Base-by-base conservation (phyloP, 2,797 vertebrate genomes). In the Prunella strophiata region DNA sequence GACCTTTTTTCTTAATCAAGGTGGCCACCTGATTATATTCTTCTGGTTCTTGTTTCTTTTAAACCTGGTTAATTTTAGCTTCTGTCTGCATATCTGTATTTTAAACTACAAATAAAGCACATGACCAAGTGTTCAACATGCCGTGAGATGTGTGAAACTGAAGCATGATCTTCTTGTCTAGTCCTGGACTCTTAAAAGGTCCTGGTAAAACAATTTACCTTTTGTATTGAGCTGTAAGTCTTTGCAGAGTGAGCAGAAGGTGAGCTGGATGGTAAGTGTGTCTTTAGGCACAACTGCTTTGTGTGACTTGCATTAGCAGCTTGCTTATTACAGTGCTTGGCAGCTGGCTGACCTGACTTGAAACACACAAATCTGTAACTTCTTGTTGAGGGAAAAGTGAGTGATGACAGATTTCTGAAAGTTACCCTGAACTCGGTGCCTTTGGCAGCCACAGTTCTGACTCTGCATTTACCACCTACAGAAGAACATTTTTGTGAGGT, bases 401-500 rank as follows among this genome's bases (percentile, higher is more conserved):
- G 73, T 94, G 72, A 94, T 93, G 91, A 96, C 93, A 96, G 94
- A 91, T 97, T 97, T 95, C 97, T 97, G 92, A 86, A 96, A 96
- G 93, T 73, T 95, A 78, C 89, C 88, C 83, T 96, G 94, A 98
- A 97, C 96, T 96, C 82, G 5, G 78, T 97, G 97, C 97, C 96
- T 97, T 97, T 78, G 88, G 86, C 89, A 95, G 93, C 79, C 38
- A 22, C 88, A 66, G 85, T 93, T 97, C 96, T 96, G 96, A 96
- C 96, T 95, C 66, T 85, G 34, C 62, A 13, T 94, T 97, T 96
- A 91, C 98, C 97, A 98, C 96, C 96, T 97, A 97, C 97, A 87
- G 89, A 94, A 48, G 88, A 97, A 91, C 91, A 94, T 97, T 98
- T 98, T 98, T 97, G 96, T 97, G 83, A 97, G 95, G 95, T 96